phyloP scores from a whole-genome alignment of 2,888 invertebrate species.

The Cephus sareptanus region DNA sequence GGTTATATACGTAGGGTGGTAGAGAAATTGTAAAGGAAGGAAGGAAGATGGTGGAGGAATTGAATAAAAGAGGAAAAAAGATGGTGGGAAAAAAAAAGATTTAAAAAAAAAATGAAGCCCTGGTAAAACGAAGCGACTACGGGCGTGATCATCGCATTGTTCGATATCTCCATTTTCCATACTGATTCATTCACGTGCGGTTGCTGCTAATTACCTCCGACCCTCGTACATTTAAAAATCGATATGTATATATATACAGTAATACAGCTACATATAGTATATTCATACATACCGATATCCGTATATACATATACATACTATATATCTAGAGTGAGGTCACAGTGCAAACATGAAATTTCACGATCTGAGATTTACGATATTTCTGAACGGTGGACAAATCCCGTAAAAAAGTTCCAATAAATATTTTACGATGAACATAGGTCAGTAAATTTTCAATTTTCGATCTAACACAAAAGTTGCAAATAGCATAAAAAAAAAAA shows the following conservation, averaged over 20 bases:
- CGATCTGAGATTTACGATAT: conserved; percentile 48
- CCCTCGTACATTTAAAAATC: conserved; percentile 23
- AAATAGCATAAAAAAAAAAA: no score
- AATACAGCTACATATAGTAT: no score
- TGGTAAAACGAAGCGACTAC: conserved; percentile 18
- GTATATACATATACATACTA: conserved; percentile 16
- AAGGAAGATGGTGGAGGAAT: conserved; percentile 9
- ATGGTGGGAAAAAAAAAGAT: conserved; percentile 14
- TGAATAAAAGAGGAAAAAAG: conserved; percentile 3
- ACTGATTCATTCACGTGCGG: conserved; percentile 39
- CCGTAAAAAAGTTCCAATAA: conserved; percentile 34
- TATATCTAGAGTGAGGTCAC: conserved; percentile 39
- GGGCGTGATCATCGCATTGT: conserved; percentile 50
- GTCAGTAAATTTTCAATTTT: no score
- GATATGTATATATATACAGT: not conserved
- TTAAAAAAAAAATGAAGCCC: conserved; percentile 10
- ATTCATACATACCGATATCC: not conserved
- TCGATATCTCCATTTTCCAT: conserved; percentile 49
- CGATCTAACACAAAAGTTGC: no score
- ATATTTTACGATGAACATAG: no score
- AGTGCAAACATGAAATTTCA: conserved; percentile 50
- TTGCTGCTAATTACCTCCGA: conserved; percentile 53
- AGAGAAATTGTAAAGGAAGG: conserved; percentile 13
- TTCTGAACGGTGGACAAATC: conserved; percentile 55
- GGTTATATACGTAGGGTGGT: not conserved